Base-by-base conservation (phyloP, 2,797 vertebrate genomes). In the Sarcophilus harrisii region DNA sequence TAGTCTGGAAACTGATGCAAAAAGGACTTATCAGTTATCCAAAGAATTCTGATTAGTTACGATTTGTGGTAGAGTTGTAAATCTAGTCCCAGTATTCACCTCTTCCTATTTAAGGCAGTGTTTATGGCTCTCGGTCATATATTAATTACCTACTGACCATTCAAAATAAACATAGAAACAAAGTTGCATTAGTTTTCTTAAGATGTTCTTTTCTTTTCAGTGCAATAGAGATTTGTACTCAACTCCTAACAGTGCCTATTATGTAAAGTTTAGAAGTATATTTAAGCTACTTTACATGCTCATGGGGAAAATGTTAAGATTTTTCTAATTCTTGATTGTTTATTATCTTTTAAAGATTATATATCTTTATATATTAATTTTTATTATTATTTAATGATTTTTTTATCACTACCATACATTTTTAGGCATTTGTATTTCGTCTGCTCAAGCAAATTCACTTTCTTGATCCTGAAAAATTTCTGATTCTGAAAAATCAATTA, bases 301-400 rank as follows among this genome's bases (percentile, higher is more conserved):
- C 59, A 94, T 57, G 49, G 27, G 52, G 49, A 92, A 94, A 29
- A 38, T 57, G 14, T 49, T 93, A 93, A 94, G 58, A 12, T 30
- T 66, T 94, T 95, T 90, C 38, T 8, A 8, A 95, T 95, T n/a
- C 60, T 57, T 60, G 9, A 24, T n/a, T 18, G 5, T 14, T 90
- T 94, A 92, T 60, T 90, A 30, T 94, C 57, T 93, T 95, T 96
- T 90, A 38, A 59, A 55, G 54, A 55, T 55, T 55, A 55, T 11
- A 55, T 55, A 55, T 55, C 52, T 54, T 9, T 54, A 55, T 55
- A 10, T 11, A 55, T 55, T 55, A 52, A 55, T 55, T n/a, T n/a
- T n/a, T 55, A 55, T 55, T 91, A 91, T 92, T 38, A 92, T 29
- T 58, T 92, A 59, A 62, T 28, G 87, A 3, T 92, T 93, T 30